A percentile compares a stretch with the other conserved stretches of the same genome.
These are phyloP conservation scores for Crossocerus cetratus DNA, from an alignment of 2,888 invertebrate genomes.

Conservation along the genomic window DNA sequence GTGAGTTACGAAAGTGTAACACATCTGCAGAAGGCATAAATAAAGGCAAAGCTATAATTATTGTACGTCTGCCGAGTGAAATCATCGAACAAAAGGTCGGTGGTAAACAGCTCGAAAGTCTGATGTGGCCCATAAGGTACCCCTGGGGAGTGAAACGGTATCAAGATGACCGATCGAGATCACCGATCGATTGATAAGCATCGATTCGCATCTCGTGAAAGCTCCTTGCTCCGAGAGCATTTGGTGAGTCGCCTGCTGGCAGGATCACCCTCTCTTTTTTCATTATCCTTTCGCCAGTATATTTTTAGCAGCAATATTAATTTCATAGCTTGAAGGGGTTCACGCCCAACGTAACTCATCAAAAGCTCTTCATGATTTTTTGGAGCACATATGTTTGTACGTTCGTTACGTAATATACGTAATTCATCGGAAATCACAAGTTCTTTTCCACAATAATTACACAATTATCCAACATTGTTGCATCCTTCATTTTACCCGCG, in stretches of 20 bases:
- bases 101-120: no score
- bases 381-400: no score
- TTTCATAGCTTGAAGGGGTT: no score
- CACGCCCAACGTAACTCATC: not conserved
- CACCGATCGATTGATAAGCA: slow-evolving; percentile 48
- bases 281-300: slow-evolving; percentile 40
- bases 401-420: no score
- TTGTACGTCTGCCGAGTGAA: no score
- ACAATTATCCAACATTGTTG: no score
- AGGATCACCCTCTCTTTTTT: slow-evolving; percentile 15
- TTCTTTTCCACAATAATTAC: not conserved
- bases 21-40: slow-evolving; percentile 4
- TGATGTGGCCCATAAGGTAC: no score
- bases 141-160: slow-evolving; percentile 1
- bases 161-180: slow-evolving; percentile 34
- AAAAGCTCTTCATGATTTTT: not conserved
- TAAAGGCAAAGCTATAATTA: no score
- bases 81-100: no score
- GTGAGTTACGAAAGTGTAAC: slow-evolving; percentile 6
- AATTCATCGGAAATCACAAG: not conserved
- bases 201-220: slow-evolving; percentile 44
- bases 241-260: slow-evolving; percentile 50
- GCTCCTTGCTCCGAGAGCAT: slow-evolving; percentile 37
- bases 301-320: slow-evolving; percentile 27
- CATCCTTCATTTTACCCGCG: no score